Percentiles rank a stretch among this genome's conserved stretches.
phyloP scores from a whole-genome alignment of 2,888 invertebrate genomes.

The Agrotis ipsilon region DNA sequence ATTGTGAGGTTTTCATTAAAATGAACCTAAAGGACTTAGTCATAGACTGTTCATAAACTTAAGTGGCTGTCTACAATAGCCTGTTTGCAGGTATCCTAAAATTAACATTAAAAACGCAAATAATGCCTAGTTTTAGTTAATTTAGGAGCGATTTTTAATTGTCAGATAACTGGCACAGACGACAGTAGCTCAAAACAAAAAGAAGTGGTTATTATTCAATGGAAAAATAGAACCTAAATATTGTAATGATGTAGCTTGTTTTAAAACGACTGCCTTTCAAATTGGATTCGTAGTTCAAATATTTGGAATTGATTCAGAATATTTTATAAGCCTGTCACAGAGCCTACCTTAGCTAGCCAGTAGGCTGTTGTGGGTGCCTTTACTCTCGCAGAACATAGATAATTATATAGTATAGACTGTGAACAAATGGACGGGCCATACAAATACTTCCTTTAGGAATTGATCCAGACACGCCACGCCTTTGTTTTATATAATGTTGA shows the following conservation, averaged over 20 bases:
- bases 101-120: constrained; percentile 20
- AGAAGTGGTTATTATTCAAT: constrained; percentile 13
- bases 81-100: constrained; percentile 10
- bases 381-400: constrained; percentile 9
- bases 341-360: constrained; percentile 2
- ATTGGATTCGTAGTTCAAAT: constrained; percentile 33
- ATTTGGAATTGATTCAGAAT: constrained; percentile 59
- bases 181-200: constrained; percentile 3
- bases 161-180: neutral
- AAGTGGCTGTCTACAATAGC: constrained; percentile 13
- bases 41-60: neutral
- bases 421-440: constrained; percentile 32
- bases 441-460: constrained; percentile 25
- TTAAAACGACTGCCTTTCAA: constrained; percentile 35
- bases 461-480: neutral
- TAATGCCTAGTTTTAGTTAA: constrained; percentile 42
- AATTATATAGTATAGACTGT: neutral
- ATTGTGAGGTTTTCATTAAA: neutral
- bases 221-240: constrained; percentile 24
- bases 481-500: constrained; percentile 25
- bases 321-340: constrained; percentile 26
- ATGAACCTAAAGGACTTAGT: neutral
- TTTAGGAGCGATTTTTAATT: constrained; percentile 29
- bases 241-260: constrained; percentile 49
- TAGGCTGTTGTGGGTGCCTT: constrained; percentile 35